Percentiles rank a stretch among this genome's conserved stretches.
Conservation (phyloP, 1,140 invertebrate genomes). For the Acyrthosiphon pisum region DNA sequence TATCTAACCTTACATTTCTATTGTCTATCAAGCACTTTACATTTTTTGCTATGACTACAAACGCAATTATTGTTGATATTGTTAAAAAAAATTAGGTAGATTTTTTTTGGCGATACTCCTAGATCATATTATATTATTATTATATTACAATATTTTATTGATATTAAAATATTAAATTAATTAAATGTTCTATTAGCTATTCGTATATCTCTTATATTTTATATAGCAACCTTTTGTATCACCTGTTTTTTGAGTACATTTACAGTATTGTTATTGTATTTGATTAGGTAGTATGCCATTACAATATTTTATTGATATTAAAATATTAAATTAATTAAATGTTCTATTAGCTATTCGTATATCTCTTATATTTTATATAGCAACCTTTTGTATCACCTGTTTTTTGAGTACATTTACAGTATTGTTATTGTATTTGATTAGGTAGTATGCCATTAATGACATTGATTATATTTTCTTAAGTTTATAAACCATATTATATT, state of each 20-base stretch:
- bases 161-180: background rate
- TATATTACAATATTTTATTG: background rate
- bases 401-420: too few species aligned
- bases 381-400: background rate
- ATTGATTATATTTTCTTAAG: background rate
- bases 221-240: background rate
- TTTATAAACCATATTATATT: background rate
- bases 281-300: too few species aligned
- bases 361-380: background rate
- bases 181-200: too few species aligned
- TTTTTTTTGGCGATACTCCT: background rate
- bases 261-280: too few species aligned
- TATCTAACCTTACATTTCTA: background rate
- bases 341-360: too few species aligned
- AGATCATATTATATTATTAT: background rate
- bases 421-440: background rate
- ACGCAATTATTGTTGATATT: background rate
- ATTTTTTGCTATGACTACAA: too few species aligned
- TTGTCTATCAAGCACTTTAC: background rate
- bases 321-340: too few species aligned
- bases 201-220: background rate
- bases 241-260: too few species aligned
- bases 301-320: background rate
- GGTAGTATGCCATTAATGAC: background rate
- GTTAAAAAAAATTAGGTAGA: background rate